Evolutionary conservation across 2,797 vertebrate genomes (phyloP), one percentile per base, ranked within the genome.

Genomic region (Gallirallus australis): DNA sequence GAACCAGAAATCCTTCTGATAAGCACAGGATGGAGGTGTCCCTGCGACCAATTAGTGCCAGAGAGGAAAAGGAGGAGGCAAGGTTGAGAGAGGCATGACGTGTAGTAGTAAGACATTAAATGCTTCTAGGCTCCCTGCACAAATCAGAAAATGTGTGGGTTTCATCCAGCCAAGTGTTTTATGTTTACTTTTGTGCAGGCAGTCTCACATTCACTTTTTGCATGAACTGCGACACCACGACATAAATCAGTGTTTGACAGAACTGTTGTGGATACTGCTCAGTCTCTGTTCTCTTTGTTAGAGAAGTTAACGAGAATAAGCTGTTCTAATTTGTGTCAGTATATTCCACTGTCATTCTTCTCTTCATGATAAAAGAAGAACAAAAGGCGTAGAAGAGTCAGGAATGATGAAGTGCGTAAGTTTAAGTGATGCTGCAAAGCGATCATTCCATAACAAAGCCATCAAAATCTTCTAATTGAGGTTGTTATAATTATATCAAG

Each of bases 291-390:
- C 68, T 84, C 81, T 86, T 89, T 89, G 84, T 87, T 65, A 84
- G 69, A 73, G 86, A 72, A 92, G 91, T 94, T 97, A 97, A 97
- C 97, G 94, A 95, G 90, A 97, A 95, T 96, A 95, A 97, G 94
- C 90, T 95, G 86, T 84, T 97, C 82, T 97, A 95, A 97, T 97
- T 97, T 95, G 87, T 94, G 93, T 94, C 95, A 89, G 82, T 92
- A 17, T 94, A 89, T 92, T 94, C 94, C 47, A 11, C 59, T 83
- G 76, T 89, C 94, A 92, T 91, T 97, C 93, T 97, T 97, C 94
- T 90, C 72, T 71, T 82, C 1, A 4, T 86, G 94, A 96, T 94
- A 96, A 95, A 95, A 83, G 71, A 61, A 90, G 92, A 97, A 97
- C 84, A 96, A 97, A 97, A 96, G 82, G 61, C 88, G 73, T 68